These are phyloP conservation scores for Gobiocypris rarus DNA, from an alignment of 2,113 vertebrate species.

Conservation along the genomic window DNA sequence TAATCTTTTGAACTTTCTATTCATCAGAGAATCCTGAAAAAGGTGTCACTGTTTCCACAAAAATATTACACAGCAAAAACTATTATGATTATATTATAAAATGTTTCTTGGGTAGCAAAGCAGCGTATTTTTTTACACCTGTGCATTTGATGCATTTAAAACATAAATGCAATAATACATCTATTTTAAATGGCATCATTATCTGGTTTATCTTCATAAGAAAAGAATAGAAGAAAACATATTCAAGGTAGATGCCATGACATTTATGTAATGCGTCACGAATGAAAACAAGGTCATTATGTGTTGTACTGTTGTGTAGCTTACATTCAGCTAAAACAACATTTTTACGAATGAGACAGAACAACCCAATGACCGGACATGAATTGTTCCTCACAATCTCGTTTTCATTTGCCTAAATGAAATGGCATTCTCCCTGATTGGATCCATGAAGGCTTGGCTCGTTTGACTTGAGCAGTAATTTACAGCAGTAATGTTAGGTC, in stretches of 20 bases:
- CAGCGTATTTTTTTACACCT: background rate
- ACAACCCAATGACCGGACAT: background rate
- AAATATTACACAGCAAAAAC: background rate
- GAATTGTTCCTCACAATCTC: background rate
- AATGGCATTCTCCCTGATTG: background rate
- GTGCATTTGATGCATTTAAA: background rate
- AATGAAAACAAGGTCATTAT: background rate
- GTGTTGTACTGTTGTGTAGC: background rate
- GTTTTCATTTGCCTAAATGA: background rate
- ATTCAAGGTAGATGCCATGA: background rate
- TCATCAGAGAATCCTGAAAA: background rate
- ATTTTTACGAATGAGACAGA: background rate
- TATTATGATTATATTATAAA: no score
- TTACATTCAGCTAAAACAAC: background rate
- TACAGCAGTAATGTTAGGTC: constrained; percentile 57
- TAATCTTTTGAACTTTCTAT: background rate
- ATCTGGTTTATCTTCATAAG: background rate
- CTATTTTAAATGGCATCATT: background rate
- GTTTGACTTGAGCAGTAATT: background rate
- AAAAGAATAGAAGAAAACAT: background rate
- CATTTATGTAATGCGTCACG: background rate
- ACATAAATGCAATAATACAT: background rate
- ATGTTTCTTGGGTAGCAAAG: no score
- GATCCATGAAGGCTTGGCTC: background rate
- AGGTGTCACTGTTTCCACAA: background rate